Evolutionary conservation across 2,888 invertebrate genomes (phyloP), one percentile per base, ranked within the genome.

Genomic region (Idaea aversata): DNA sequence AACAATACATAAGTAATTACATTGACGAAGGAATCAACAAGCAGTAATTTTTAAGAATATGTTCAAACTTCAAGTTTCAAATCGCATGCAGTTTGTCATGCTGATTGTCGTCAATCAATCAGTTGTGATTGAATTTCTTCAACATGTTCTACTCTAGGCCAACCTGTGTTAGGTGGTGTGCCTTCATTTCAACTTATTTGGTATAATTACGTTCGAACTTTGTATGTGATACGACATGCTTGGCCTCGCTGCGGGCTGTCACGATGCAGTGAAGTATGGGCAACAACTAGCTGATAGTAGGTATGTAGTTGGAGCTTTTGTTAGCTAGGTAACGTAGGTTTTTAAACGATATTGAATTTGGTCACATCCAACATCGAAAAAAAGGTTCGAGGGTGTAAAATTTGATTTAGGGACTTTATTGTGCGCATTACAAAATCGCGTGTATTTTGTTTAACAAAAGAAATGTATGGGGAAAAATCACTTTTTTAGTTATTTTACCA

Each of bases 131-230:
- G 85, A 87, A 90, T 89, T 90, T 90, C 87, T 88, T 86, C 77
- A 72, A 75, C 77, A 74, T 79, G 74, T 67, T 68, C 66, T 58
- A 64, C 70, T 65, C 87, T 86, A 92, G 92, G 92, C 77, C 87
- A 77, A 81, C 90, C 65, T 82, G 88, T 88, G 82, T 84, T 82
- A 81, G 86, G 84, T 76, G 65, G 90, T 80, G 81, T 82, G 79
- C 92, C 92, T 93, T 92, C 91, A 79, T 79, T 72, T 78, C 79
- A 77, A 83, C 91, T 79, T 88, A 91, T 91, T 92, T 91, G 92
- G 91, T 91, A 90, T 92, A 89, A 92, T 90, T 88, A 87, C 85
- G 83, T 80, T 84, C 85, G 85, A 88, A 89, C 86, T 88, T 87
- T 86, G 86, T 82, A 79, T 80, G 47, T 47, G 47, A 47, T 47